A percentile compares a stretch with the other conserved stretches of the same genome.
phyloP scores from a whole-genome alignment of 1,140 invertebrate genomes.

The Drosophila erecta region DNA sequence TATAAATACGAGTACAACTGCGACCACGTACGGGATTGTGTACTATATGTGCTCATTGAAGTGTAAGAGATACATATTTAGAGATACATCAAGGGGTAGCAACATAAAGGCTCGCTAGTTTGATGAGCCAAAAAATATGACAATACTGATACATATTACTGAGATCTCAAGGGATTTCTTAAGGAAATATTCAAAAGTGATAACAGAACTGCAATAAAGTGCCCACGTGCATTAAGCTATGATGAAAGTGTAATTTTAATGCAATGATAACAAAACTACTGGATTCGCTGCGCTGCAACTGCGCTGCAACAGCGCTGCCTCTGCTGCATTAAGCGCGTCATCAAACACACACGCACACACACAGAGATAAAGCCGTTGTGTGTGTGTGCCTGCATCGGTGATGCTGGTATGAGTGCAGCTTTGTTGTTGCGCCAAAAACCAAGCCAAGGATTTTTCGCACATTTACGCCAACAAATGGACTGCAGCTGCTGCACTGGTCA shows the following conservation, averaged over 20 bases:
- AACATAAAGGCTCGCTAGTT: neutral
- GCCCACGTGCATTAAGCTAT: neutral
- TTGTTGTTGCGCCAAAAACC: conserved; percentile 80
- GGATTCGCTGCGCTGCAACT: conserved; percentile 5
- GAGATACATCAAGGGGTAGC: neutral
- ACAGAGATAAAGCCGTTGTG: conserved; percentile 26
- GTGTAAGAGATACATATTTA: neutral
- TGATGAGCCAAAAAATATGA: no score
- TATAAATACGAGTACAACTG: conserved; percentile 47
- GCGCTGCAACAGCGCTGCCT: conserved; percentile 23
- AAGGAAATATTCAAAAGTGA: neutral
- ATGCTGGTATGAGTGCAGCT: conserved; percentile 44
- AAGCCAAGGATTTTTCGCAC: conserved; percentile 80
- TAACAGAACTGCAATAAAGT: neutral
- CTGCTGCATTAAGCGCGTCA: conserved; percentile 73
- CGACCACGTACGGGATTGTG: conserved; percentile 14
- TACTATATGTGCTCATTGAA: conserved; percentile 13
- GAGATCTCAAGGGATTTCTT: no score
- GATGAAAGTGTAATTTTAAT: conserved; percentile 8
- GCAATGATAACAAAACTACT: conserved; percentile 40
- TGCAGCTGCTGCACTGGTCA: conserved; percentile 22
- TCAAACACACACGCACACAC: conserved; percentile 21
- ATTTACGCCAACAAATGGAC: conserved; percentile 71
- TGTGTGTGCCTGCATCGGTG: conserved; percentile 28
- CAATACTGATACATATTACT: no score